phyloP scores from a whole-genome alignment of 2,888 invertebrate species.

The Orthosia gracilis region DNA sequence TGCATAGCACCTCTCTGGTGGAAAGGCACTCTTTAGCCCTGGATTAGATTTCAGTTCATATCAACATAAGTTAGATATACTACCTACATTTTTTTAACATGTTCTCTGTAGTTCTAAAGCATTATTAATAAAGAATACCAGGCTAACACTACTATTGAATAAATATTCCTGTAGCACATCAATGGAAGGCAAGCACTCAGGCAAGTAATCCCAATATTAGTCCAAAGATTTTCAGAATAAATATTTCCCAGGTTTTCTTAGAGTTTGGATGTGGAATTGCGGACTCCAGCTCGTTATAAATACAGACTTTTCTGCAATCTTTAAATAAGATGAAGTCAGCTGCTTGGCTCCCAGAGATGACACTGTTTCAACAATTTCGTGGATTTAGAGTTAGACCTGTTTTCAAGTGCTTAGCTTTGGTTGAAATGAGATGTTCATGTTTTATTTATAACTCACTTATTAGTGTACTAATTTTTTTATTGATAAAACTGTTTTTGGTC shows the following conservation, averaged over 20 bases:
- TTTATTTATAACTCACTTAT: conserved; percentile 25
- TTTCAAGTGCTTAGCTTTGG: not conserved
- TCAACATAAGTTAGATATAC: too few relatives aligned
- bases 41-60: too few relatives aligned
- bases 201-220: not conserved
- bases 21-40: too few relatives aligned
- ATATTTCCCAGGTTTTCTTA: not conserved
- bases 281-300: too few relatives aligned
- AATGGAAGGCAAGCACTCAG: not conserved
- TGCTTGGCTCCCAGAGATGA: not conserved
- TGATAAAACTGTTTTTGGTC: not conserved
- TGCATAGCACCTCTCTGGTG: too few relatives aligned
- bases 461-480: not conserved
- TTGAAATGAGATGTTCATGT: conserved; percentile 15
- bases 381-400: not conserved
- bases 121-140: not conserved
- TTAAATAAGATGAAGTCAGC: not conserved
- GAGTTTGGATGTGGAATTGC: too few relatives aligned
- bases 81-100: not conserved
- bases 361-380: conserved; percentile 4
- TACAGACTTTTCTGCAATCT: too few relatives aligned
- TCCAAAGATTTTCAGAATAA: not conserved
- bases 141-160: not conserved
- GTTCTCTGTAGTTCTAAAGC: not conserved
- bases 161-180: not conserved